Conservation (phyloP, 1,140 invertebrate species). For the Rhopalosiphum maidis region DNA sequence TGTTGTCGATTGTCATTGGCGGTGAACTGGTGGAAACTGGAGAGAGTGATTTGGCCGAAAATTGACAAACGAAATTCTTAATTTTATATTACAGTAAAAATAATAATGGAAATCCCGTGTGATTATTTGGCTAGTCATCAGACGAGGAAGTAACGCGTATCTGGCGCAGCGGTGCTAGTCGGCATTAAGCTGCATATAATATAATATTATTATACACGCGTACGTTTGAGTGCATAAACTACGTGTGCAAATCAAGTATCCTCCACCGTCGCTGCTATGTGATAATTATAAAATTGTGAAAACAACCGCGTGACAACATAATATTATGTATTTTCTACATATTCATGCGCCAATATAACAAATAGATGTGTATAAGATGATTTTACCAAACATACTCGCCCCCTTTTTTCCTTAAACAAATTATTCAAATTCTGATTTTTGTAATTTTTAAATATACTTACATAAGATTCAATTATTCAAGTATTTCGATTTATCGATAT, state of each 20-base stretch:
- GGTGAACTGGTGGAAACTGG: neutral
- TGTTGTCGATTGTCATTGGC: neutral
- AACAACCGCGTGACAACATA: conserved; percentile 1
- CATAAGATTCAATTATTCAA: too few species aligned
- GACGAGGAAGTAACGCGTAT: neutral
- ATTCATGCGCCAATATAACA: neutral
- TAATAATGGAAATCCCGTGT: neutral
- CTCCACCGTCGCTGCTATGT: neutral
- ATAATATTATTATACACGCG: neutral
- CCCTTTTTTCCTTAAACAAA: too few species aligned
- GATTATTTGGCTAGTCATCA: neutral
- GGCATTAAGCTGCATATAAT: neutral
- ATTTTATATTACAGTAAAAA: neutral
- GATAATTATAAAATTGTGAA: conserved; percentile 41
- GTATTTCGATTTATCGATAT: neutral
- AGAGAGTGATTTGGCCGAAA: neutral
- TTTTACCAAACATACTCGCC: neutral
- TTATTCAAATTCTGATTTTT: neutral
- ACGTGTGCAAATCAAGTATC: conserved; percentile 38
- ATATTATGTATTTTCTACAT: neutral
- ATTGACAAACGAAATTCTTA: neutral
- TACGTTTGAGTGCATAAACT: conserved; percentile 6
- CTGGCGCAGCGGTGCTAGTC: neutral
- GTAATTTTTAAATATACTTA: too few species aligned
- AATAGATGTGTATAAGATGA: neutral